Conservation (phyloP, 2,888 invertebrate genomes). For the Stenurella melanura region DNA sequence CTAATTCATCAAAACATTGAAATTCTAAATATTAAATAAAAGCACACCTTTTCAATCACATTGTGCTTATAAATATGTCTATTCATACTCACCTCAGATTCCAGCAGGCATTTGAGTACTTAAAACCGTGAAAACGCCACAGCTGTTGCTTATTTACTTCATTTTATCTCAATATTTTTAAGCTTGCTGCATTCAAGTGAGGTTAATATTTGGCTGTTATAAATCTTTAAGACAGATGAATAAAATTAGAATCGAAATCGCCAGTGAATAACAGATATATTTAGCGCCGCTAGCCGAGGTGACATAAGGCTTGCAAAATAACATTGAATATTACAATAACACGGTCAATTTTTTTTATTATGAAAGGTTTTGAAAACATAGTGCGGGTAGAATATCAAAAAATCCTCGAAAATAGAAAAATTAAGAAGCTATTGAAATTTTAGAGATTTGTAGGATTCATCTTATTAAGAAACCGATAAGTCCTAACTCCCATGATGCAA, state of each 20-base stretch:
- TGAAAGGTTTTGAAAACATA: not conserved
- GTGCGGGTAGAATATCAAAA: no score
- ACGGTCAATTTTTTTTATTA: not conserved
- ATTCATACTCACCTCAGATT: not conserved
- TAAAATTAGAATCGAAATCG: constrained; percentile 22
- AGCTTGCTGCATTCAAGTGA: constrained; percentile 2
- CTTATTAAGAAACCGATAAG: no score
- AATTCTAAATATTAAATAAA: not conserved
- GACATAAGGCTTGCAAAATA: constrained; percentile 3
- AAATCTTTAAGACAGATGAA: not conserved
- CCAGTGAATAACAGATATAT: constrained; percentile 16
- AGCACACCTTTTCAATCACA: not conserved
- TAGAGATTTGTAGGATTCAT: no score
- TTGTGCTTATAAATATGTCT: not conserved
- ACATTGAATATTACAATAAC: not conserved
- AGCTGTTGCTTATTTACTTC: not conserved
- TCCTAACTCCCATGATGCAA: no score
- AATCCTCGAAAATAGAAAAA: no score
- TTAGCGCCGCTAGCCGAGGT: not conserved
- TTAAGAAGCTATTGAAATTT: no score
- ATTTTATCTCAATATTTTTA: constrained; percentile 7
- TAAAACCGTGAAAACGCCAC: constrained; percentile 7
- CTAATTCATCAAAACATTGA: not conserved
- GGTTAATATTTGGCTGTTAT: not conserved
- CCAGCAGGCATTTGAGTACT: not conserved